Evolutionary conservation across 2,888 invertebrate species (phyloP), one percentile per base, ranked within the genome.

Genomic region (Homarus gammarus): DNA sequence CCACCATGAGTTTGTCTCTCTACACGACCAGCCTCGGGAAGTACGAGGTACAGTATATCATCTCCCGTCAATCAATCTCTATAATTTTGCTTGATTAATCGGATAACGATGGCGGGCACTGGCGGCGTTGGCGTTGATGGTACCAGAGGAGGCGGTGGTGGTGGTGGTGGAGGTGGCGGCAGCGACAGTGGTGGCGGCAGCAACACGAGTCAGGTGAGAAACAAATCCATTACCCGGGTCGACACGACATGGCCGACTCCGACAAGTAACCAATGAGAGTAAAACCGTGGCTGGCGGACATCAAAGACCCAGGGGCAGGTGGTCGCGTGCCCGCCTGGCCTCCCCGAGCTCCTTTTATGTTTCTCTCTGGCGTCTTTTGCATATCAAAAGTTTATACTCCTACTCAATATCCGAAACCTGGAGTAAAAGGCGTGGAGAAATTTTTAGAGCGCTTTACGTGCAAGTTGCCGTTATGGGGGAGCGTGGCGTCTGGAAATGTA

Each of bases 141-240:
- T 18, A n/a, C 15, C 70, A 5, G 12, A 12, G 36, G 36, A 12
- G 36, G 1, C 12, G 10, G 3, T 31, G 70, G 36, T 31, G 70
- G 70, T 18, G 10, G 64, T 15, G 70, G 36, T 31, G 70, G 70
- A 18, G 10, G 64, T 15, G 12, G 15, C 40, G 40, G 40, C 2
- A 40, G 40, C n/a, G 12, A 27, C 2, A 61, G 27, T n/a, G 33
- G 49, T n/a, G 82, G 44, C 27, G 31, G 36, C 15, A 12, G 27
- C 49, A 27, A 33, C 75, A 22, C 31, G 36, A 38, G 75, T 84
- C 84, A 84, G 84, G 84, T 84, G 84, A 84, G 84, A 84, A 84
- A 84, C 64, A 75, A 75, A 84, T 84, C 84, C 77, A 84, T 84
- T 77, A 77, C 64, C 38, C 8, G 73, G 51, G 40, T 36, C 75